These are phyloP conservation scores for Polydrusus pterygomalis DNA, from an alignment of 2,888 invertebrate genomes.

Conservation along the genomic window DNA sequence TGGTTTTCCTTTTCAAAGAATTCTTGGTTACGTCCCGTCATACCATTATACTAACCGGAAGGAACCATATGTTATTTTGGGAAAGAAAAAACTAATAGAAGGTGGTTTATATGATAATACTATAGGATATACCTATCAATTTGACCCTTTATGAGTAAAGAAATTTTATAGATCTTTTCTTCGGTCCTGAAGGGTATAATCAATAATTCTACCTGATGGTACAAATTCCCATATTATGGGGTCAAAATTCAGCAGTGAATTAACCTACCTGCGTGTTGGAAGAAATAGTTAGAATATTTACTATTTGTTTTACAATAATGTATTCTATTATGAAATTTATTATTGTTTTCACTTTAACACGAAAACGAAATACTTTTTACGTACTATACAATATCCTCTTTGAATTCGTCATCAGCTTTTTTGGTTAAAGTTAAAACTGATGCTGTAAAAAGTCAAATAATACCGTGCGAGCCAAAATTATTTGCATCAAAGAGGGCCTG, in stretches of 20 bases:
- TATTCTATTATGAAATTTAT: no score
- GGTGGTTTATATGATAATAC: slow-evolving; percentile 1
- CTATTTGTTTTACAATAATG: no score
- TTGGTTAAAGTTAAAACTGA: no score
- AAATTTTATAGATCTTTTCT: slow-evolving; percentile 4
- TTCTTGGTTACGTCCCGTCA: not conserved
- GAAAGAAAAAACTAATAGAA: slow-evolving; percentile 2
- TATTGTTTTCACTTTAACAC: no score
- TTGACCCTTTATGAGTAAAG: slow-evolving; percentile 6
- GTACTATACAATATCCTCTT: no score
- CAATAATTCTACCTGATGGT: slow-evolving; percentile 8
- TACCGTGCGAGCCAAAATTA: no score
- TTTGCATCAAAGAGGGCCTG: no score
- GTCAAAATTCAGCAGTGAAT: not conserved
- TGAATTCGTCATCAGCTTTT: no score
- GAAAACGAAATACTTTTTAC: no score
- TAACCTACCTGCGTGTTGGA: not conserved
- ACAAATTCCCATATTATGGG: not conserved
- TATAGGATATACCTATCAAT: slow-evolving; percentile 14
- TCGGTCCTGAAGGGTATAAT: not conserved
- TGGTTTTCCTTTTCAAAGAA: not conserved
- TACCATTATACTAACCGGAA: slow-evolving; percentile 39
- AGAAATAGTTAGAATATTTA: no score
- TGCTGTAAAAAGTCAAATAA: no score
- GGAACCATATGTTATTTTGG: slow-evolving; percentile 42